Base-by-base conservation (phyloP, 2,888 invertebrate species). In the Polydrusus pterygomalis region DNA sequence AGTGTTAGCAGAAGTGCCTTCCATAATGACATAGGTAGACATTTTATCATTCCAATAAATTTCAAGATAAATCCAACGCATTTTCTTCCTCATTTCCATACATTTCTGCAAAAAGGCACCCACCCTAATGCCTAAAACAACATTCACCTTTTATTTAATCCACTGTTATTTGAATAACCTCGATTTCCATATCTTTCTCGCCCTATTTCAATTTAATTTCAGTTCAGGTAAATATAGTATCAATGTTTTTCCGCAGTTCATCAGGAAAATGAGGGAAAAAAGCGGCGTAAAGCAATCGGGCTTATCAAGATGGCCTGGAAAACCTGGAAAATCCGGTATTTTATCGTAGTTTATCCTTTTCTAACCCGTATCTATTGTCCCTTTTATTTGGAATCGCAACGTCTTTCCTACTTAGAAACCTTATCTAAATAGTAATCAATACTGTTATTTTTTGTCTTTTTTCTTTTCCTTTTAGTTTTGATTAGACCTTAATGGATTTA, bases 211-310 rank as follows among this genome's bases (percentile, higher is more conserved):
- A 68, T 75, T 75, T 75, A 65, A 75, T 75, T 71, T 71, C 71
- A 62, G 72, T 76, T 68, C 76, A 72, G 76, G 76, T 76, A 76
- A 76, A 76, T 76, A 76, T 68, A 68, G 71, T 62, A 74, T 74
- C 70, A 34, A 70, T 54, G 43, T 34, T 70, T 67, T 34, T 69
- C 63, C 58, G 58, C 70, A 70, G 74, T 74, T 74, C 74, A 74
- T 74, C 74, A 74, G 70, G 47, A 64, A 74, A 74, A 74, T 70
- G 74, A 74, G 58, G 58, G 38, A 60, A 74, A 74, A 71, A 74
- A 69, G 64, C 74, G 64, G 34, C 68, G 74, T 47, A 58, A 67
- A 74, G 74, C 64, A 45, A 75, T 75, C 45, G 74, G 47, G 74
- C 76, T 73, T 77, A 77, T 77, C 77, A 73, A 77, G 77, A 77